These are phyloP conservation scores for Scaptodrosophila lebanonensis DNA, from an alignment of 1,140 invertebrate species.

Conservation along the genomic window DNA sequence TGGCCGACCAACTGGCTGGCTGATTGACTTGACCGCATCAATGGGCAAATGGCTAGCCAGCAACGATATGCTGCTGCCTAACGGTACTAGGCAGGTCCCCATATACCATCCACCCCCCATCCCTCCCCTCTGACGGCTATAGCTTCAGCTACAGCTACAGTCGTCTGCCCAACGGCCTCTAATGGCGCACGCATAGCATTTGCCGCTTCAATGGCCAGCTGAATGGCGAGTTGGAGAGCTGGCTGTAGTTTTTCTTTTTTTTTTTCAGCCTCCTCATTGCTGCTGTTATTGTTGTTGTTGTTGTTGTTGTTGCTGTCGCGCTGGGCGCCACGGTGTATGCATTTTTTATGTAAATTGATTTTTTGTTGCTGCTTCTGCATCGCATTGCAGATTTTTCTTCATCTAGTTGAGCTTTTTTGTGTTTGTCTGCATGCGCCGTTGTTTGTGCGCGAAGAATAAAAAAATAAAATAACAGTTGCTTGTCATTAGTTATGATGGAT, in stretches of 20 bases:
- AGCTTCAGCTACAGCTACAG: too few species aligned
- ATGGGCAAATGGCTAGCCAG: constrained; percentile 28
- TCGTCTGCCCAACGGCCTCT: constrained; percentile 29
- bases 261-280: constrained; percentile 3
- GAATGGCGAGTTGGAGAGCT: constrained; percentile 44
- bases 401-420: constrained; percentile 5
- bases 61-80: constrained; percentile 63
- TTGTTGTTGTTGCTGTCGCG: background rate
- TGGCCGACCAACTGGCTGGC: constrained; percentile 52
- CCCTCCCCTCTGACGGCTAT: background rate
- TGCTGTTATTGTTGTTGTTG: background rate
- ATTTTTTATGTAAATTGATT: constrained; percentile 74
- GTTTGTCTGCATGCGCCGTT: background rate
- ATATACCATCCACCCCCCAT: background rate
- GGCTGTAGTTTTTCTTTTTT: constrained; percentile 8
- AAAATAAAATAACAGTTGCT: too few species aligned
- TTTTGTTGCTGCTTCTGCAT: too few species aligned
- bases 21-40: constrained; percentile 65
- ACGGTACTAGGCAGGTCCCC: constrained; percentile 42
- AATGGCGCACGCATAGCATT: constrained; percentile 65
- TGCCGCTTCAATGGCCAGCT: constrained; percentile 64
- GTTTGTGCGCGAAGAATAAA: constrained; percentile 15
- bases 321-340: constrained; percentile 64
- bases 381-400: background rate
- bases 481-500: constrained; percentile 70